A percentile compares a stretch with the other conserved stretches of the same genome.
These are phyloP conservation scores for Willisornis vidua DNA, from an alignment of 2,113 vertebrate species.

Conservation along the genomic window DNA sequence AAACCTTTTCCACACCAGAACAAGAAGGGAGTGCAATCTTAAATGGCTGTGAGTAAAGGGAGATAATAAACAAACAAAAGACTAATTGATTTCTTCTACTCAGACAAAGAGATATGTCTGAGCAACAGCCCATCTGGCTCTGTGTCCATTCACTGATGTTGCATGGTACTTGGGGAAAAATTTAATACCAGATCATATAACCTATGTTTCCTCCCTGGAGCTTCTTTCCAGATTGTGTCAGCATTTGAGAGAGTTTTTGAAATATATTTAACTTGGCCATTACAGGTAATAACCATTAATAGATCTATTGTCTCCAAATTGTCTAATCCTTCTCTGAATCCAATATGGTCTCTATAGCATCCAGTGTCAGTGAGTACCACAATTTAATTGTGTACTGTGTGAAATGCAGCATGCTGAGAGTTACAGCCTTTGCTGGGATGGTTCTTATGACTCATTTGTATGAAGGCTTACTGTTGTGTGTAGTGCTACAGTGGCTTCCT, in stretches of 20 bases:
- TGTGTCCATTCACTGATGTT: background rate
- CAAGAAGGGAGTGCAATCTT: background rate
- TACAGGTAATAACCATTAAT: background rate
- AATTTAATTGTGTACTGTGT: background rate
- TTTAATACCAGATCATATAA: background rate
- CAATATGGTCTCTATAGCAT: background rate
- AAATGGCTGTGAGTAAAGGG: background rate
- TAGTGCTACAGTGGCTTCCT: background rate
- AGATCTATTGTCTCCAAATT: background rate
- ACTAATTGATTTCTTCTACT: background rate
- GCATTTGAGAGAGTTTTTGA: background rate
- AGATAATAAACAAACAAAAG: conserved; percentile 7
- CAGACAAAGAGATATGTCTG: background rate
- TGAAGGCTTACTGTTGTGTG: background rate
- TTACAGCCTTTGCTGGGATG: background rate
- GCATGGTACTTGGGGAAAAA: background rate
- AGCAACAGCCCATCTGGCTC: background rate
- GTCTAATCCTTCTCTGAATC: background rate
- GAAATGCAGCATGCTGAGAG: background rate
- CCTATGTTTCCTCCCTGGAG: background rate
- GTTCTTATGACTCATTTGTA: background rate
- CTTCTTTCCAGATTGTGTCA: background rate
- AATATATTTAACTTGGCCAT: background rate
- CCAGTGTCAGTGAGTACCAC: background rate
- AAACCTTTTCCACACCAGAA: conserved; percentile 6